Evolutionary conservation across 2,797 vertebrate species (phyloP).

Genomic region (Hirundo rustica): DNA sequence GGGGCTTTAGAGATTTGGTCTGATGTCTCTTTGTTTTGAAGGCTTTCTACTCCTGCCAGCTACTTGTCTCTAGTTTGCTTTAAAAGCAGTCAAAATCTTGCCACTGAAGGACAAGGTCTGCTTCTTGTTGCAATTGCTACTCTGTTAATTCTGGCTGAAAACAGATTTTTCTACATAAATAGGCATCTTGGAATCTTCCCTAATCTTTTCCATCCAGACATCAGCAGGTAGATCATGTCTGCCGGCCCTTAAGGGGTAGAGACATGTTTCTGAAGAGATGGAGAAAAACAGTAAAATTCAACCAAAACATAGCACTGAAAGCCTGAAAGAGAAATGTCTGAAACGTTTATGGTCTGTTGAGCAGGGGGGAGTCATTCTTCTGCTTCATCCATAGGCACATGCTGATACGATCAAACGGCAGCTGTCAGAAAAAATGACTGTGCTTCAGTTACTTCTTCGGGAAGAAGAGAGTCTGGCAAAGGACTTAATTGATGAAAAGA

Average conservation of each 20-base stretch:
- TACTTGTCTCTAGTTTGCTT: not conserved
- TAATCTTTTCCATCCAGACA: not conserved
- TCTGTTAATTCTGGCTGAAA: not conserved
- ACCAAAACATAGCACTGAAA: not conserved
- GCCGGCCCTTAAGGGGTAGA: not conserved
- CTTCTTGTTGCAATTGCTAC: not conserved
- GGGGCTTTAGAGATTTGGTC: not conserved
- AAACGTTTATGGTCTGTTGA: not conserved
- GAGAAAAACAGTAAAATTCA: not conserved
- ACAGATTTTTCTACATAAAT: not conserved
- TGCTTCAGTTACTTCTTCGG: conserved; percentile 70
- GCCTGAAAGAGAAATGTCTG: not conserved
- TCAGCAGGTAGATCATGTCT: not conserved
- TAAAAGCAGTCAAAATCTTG: not conserved
- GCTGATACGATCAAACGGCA: conserved; percentile 62
- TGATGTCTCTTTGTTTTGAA: not conserved
- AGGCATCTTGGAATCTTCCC: not conserved
- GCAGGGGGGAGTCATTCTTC: not conserved
- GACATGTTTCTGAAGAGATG: not conserved
- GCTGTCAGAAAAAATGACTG: conserved; percentile 64
- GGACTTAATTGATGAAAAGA: conserved; percentile 70
- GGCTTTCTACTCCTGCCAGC: not conserved
- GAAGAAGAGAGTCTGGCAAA: conserved; percentile 74
- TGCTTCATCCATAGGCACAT: conserved; percentile 53
- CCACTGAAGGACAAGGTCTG: not conserved